Evolutionary conservation across 2,888 invertebrate genomes (phyloP).

Genomic region (Eristalinus sepulchralis): DNA sequence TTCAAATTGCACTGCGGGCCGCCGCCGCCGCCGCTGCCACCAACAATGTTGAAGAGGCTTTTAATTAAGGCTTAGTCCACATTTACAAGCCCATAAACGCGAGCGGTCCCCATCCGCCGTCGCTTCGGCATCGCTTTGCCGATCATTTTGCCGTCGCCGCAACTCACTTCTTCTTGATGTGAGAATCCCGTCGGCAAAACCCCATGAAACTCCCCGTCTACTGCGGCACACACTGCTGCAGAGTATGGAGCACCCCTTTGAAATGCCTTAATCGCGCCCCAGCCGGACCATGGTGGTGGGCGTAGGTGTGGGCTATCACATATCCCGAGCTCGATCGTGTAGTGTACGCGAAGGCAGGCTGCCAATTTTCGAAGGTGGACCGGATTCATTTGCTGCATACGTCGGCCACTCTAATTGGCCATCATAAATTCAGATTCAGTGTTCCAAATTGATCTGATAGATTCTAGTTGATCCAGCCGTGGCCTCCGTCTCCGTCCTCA

Average conservation of each 20-base stretch:
- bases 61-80: constrained; percentile 38
- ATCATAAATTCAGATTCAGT: constrained; percentile 72
- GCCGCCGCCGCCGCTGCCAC: background rate
- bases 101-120: background rate
- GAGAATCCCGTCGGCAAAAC: constrained; percentile 38
- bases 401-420: constrained; percentile 72
- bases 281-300: background rate
- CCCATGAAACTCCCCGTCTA: constrained; percentile 5
- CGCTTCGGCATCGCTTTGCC: background rate
- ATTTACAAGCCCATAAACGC: constrained; percentile 29
- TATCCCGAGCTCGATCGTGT: constrained; percentile 18
- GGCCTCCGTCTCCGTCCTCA: constrained; percentile 2
- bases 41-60: constrained; percentile 26
- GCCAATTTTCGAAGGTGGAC: constrained; percentile 63
- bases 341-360: constrained; percentile 57
- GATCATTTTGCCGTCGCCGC: background rate
- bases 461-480: constrained; percentile 55
- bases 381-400: constrained; percentile 47
- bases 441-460: constrained; percentile 71
- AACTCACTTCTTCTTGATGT: constrained; percentile 16
- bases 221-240: background rate
- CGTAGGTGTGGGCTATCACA: background rate
- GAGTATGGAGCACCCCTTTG: background rate
- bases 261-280: background rate
- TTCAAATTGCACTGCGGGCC: background rate